Conservation (phyloP, 2,888 invertebrate genomes). For the Hemaris fuciformis region DNA sequence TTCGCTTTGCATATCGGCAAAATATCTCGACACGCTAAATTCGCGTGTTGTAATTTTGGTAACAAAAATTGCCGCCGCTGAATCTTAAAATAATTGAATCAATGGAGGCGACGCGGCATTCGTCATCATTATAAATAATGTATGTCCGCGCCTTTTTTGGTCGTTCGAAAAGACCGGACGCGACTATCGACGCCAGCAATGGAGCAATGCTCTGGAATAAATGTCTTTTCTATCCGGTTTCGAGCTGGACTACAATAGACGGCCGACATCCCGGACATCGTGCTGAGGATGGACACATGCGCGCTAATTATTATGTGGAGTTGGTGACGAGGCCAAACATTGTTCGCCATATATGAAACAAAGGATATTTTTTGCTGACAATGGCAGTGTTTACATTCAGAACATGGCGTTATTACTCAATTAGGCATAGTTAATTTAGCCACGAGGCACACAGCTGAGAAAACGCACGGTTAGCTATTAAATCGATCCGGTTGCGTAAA, state of each 20-base stretch:
- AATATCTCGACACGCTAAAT: slow-evolving; percentile 1
- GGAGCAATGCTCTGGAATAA: slow-evolving; percentile 66
- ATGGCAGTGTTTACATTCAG: slow-evolving; percentile 27
- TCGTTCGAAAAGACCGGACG: slow-evolving; percentile 76
- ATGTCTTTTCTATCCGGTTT: slow-evolving; percentile 46
- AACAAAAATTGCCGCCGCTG: slow-evolving; percentile 29
- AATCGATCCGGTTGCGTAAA: slow-evolving; percentile 81
- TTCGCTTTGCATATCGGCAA: slow-evolving; percentile 17
- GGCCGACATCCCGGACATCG: slow-evolving; percentile 4
- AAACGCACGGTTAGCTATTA: slow-evolving; percentile 78
- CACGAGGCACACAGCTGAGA: slow-evolving; percentile 69
- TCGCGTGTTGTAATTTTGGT: not conserved
- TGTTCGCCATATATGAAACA: slow-evolving; percentile 23
- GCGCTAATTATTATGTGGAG: slow-evolving; percentile 43
- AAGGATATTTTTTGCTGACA: slow-evolving; percentile 15
- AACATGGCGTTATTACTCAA: slow-evolving; percentile 37
- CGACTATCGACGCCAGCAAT: slow-evolving; percentile 70
- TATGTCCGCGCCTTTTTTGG: slow-evolving; percentile 79
- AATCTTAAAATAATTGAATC: slow-evolving; percentile 68
- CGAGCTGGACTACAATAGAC: slow-evolving; percentile 3
- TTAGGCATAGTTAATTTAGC: slow-evolving; percentile 46
- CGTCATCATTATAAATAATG: slow-evolving; percentile 75
- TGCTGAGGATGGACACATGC: slow-evolving; percentile 43
- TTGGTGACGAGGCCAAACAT: slow-evolving; percentile 40
- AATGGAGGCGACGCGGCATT: slow-evolving; percentile 59